These are phyloP conservation scores for Campylomormyrus tamandua DNA, from an alignment of 2,113 vertebrate genomes.

Conservation along the genomic window DNA sequence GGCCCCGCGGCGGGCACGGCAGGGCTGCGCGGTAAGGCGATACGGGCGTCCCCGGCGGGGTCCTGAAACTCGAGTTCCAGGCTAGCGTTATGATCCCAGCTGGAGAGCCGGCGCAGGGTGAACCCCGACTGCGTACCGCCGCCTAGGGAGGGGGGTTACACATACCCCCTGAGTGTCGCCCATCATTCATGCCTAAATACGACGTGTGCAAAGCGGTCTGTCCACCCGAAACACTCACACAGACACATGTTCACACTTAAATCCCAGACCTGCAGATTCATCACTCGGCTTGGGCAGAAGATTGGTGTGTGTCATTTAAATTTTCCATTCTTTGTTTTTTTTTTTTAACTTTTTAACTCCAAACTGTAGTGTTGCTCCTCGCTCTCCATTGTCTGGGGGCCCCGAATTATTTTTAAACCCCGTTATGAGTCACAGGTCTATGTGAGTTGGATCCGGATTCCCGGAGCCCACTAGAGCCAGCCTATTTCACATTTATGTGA, in stretches of 20 bases:
- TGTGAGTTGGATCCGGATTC: background rate
- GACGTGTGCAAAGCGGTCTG: background rate
- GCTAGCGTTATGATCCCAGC: slow-evolving; percentile 36
- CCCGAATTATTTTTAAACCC: background rate
- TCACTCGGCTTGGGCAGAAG: background rate
- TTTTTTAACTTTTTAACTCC: background rate
- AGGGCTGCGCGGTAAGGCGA: slow-evolving; percentile 5
- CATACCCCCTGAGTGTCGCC: background rate
- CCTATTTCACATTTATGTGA: background rate
- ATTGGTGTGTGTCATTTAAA: background rate
- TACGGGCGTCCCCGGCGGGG: background rate
- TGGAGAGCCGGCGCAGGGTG: slow-evolving; percentile 19
- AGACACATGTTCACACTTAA: slow-evolving; percentile 1
- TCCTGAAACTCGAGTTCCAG: slow-evolving; percentile 28
- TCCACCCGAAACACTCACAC: background rate
- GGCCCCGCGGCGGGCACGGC: background rate
- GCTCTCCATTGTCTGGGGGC: background rate
- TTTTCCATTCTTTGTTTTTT: background rate
- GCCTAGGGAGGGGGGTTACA: slow-evolving; percentile 10
- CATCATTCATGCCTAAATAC: slow-evolving; percentile 5
- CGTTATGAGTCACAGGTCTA: background rate
- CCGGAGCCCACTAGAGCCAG: background rate
- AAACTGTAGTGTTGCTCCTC: background rate
- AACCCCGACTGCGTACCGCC: slow-evolving; percentile 14
- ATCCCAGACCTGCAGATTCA: background rate